A percentile compares a stretch with the other conserved stretches of the same genome.
phyloP scores from a whole-genome alignment of 2,113 vertebrate genomes.

The Edolisoma coerulescens region DNA sequence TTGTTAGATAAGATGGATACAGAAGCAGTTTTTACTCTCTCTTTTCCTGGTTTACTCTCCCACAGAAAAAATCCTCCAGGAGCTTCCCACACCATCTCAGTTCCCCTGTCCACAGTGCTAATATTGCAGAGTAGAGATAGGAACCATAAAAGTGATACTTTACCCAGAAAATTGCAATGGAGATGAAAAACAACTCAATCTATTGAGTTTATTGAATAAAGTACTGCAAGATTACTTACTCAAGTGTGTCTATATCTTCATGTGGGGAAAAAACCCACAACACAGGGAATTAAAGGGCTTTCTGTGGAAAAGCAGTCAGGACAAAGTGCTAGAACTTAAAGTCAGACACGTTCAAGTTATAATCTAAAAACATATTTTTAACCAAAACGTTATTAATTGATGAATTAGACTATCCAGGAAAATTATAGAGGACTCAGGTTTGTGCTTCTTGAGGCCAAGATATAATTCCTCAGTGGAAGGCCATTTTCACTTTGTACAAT shows the following conservation, averaged over 20 bases:
- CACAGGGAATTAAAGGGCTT: neutral
- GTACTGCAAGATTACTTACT: neutral
- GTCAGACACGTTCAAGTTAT: neutral
- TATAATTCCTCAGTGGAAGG: neutral
- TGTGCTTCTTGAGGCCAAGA: neutral
- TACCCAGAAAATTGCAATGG: neutral
- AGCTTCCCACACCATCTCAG: neutral
- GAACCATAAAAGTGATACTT: neutral
- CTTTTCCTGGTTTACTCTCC: neutral
- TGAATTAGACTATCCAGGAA: neutral
- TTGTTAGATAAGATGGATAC: neutral
- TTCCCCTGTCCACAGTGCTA: neutral
- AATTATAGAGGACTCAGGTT: neutral
- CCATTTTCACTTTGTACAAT: neutral
- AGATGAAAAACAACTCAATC: neutral
- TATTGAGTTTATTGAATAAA: neutral
- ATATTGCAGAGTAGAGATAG: neutral
- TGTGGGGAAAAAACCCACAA: fast-evolving
- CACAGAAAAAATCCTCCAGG: neutral
- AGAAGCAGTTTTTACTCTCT: neutral
- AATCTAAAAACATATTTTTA: neutral
- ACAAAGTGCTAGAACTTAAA: neutral
- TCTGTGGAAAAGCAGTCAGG: neutral
- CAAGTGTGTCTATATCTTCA: neutral
- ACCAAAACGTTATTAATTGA: neutral